Evolutionary conservation across 2,113 vertebrate species (phyloP).

Genomic region (Albula goreensis): DNA sequence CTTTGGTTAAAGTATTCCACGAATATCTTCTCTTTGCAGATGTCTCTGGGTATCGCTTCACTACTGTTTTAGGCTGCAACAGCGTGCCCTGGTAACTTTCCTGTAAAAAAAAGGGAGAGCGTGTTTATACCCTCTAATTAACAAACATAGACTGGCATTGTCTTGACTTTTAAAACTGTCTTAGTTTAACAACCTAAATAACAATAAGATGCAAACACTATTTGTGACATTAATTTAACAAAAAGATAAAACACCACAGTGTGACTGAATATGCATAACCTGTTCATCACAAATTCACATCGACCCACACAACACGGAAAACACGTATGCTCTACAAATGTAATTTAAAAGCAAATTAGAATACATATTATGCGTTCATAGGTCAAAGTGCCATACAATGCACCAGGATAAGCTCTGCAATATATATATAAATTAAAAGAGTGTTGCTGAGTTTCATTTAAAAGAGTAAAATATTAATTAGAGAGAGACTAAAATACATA

Average conservation of each 20-base stretch:
- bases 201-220: not conserved
- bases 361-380: not conserved
- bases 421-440: not conserved
- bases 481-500: not conserved
- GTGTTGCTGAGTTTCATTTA: not conserved
- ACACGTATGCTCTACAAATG: not conserved
- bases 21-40: not conserved
- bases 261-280: not conserved
- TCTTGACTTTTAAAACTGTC: not conserved
- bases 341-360: not conserved
- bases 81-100: not conserved
- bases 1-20: slow-evolving; percentile 28
- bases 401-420: not conserved
- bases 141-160: not conserved
- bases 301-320: not conserved
- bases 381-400: no score
- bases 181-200: not conserved
- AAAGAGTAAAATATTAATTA: not conserved
- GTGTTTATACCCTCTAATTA: not conserved
- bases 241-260: slow-evolving; percentile 5
- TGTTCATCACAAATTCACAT: not conserved
- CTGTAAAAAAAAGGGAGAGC: slow-evolving; percentile 13
- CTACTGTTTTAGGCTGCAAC: slow-evolving; percentile 6
- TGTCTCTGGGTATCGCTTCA: not conserved
- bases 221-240: slow-evolving; percentile 37